phyloP scores from a whole-genome alignment of 1,140 invertebrate species.

The Dryas iulia region DNA sequence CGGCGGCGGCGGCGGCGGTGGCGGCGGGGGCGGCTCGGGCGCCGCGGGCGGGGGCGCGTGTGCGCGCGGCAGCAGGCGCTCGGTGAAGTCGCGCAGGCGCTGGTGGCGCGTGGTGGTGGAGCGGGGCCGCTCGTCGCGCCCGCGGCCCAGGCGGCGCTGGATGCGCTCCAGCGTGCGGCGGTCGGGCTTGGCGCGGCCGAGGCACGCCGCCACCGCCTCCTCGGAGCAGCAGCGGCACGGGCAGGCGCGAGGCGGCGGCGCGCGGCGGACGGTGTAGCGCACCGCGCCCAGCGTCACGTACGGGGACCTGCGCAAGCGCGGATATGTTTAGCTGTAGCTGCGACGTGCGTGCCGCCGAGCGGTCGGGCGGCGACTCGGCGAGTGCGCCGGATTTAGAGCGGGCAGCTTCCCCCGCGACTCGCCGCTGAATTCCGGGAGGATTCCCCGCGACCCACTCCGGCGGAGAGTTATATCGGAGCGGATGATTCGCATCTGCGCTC shows the following conservation, averaged over 20 bases:
- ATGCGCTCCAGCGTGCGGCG: constrained; percentile 87
- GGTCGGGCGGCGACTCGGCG: constrained; percentile 53
- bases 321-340: constrained; percentile 50
- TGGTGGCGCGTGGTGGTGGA: constrained; percentile 80
- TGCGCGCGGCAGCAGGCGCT: constrained; percentile 82
- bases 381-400: constrained; percentile 62
- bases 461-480: constrained; percentile 62
- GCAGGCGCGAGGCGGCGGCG: constrained; percentile 71
- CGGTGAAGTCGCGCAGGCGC: constrained; percentile 87
- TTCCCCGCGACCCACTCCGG: constrained; percentile 70
- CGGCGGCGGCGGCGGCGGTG: constrained; percentile 52
- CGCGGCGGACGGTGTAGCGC: constrained; percentile 81
- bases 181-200: constrained; percentile 73
- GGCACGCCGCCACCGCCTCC: constrained; percentile 77
- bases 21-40: constrained; percentile 58
- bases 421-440: constrained; percentile 73
- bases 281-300: constrained; percentile 82
- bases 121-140: constrained; percentile 68
- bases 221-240: constrained; percentile 75
- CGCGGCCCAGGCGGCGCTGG: constrained; percentile 87
- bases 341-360: constrained; percentile 60
- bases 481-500: constrained; percentile 56
- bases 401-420: constrained; percentile 64
- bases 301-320: constrained; percentile 73
- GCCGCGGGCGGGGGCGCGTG: constrained; percentile 51